Conservation (phyloP, 2,888 invertebrate species). For the Tholera decimalis region DNA sequence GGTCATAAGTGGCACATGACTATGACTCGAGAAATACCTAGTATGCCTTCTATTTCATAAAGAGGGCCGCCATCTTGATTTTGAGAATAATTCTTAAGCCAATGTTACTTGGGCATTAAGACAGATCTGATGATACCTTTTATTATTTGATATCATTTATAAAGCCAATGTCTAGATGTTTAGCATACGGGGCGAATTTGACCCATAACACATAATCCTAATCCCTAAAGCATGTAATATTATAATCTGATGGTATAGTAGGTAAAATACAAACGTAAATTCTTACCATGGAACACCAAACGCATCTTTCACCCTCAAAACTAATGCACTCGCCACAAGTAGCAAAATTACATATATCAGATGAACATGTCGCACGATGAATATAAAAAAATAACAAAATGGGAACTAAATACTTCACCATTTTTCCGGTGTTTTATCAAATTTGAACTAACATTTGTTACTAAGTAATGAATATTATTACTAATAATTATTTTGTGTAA, state of each 20-base stretch:
- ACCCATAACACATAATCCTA: too few species aligned
- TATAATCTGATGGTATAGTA: background rate
- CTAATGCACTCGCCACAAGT: constrained; percentile 79
- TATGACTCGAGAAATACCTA: too few species aligned
- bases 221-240: background rate
- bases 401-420: constrained; percentile 41
- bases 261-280: background rate
- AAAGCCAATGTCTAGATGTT: too few species aligned
- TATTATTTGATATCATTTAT: too few species aligned
- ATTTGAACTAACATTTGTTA: too few species aligned
- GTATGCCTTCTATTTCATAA: too few species aligned
- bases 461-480: background rate
- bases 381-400: constrained; percentile 38
- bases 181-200: too few species aligned
- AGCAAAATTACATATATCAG: constrained; percentile 55
- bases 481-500: background rate
- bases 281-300: constrained; percentile 80
- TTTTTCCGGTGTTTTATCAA: constrained; percentile 40
- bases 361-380: constrained; percentile 44
- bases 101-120: too few species aligned
- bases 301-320: constrained; percentile 70
- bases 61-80: too few species aligned
- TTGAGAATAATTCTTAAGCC: too few species aligned
- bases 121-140: too few species aligned
- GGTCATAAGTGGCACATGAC: too few species aligned